phyloP scores from a whole-genome alignment of 1,140 invertebrate genomes.

The Heliconius congener region DNA sequence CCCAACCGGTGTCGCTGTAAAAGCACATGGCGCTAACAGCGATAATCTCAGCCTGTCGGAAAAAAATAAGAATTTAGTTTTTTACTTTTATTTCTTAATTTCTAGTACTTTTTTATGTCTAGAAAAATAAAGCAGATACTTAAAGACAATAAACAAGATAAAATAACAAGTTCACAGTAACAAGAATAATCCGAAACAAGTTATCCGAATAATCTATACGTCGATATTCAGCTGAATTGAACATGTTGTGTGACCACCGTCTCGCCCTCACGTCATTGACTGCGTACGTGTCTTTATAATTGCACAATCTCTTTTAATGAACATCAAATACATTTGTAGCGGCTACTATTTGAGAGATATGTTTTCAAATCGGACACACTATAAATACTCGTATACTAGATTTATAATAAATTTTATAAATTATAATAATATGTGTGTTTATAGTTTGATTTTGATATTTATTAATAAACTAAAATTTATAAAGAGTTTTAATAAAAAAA shows the following conservation, averaged over 20 bases:
- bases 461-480: too few species aligned
- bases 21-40: too few species aligned
- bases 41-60: too few species aligned
- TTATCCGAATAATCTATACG: conserved; percentile 15
- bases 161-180: background rate
- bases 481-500: too few species aligned
- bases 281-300: conserved; percentile 3
- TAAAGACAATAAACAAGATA: background rate
- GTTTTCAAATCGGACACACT: background rate
- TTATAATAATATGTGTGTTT: background rate
- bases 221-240: conserved; percentile 19
- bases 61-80: too few species aligned
- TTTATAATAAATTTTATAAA: background rate
- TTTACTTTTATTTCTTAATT: too few species aligned
- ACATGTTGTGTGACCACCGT: conserved; percentile 16
- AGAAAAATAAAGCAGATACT: background rate
- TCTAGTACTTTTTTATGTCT: background rate
- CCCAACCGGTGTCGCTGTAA: too few species aligned
- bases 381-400: too few species aligned
- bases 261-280: conserved; percentile 13
- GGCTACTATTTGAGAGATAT: background rate
- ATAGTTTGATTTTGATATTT: background rate
- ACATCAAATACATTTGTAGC: background rate
- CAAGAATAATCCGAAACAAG: conserved; percentile 5
- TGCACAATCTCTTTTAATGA: conserved; percentile 4